Evolutionary conservation across 1,140 invertebrate species (phyloP).

Genomic region (Drosophila serrata): DNA sequence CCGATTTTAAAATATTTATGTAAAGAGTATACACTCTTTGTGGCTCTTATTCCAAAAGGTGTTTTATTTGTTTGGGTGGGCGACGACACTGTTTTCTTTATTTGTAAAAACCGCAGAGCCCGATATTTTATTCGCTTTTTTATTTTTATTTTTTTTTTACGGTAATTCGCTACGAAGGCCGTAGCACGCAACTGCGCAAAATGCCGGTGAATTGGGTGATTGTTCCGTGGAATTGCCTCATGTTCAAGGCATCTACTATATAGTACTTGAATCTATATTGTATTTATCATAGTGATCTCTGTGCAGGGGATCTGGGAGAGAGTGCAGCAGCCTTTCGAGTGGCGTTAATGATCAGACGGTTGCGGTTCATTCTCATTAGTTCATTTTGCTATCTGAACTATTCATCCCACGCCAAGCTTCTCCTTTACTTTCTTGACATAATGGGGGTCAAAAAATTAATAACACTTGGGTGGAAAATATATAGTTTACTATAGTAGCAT

Average conservation of each 20-base stretch:
- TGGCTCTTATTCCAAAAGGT: no score
- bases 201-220: slow-evolving; percentile 48
- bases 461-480: neutral
- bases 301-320: neutral
- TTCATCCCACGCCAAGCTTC: slow-evolving; percentile 5
- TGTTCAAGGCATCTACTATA: slow-evolving; percentile 14
- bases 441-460: neutral
- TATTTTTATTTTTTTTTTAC: slow-evolving; percentile 47
- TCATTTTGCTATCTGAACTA: slow-evolving; percentile 8
- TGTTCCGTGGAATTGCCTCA: slow-evolving; percentile 31
- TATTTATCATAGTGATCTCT: slow-evolving; percentile 1
- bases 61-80: slow-evolving; percentile 14
- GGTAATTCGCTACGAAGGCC: slow-evolving; percentile 51
- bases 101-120: slow-evolving; percentile 12
- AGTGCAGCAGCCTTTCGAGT: slow-evolving; percentile 4
- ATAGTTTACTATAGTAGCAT: neutral
- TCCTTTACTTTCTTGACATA: slow-evolving; percentile 8
- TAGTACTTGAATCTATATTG: slow-evolving; percentile 22
- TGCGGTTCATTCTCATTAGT: slow-evolving; percentile 26
- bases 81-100: slow-evolving; percentile 37
- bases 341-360: slow-evolving; percentile 28
- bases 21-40: neutral
- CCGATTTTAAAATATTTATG: neutral
- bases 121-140: slow-evolving; percentile 44
- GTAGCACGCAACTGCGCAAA: slow-evolving; percentile 50